Conservation (phyloP, 2,113 vertebrate species). For the Podarcis raffonei region DNA sequence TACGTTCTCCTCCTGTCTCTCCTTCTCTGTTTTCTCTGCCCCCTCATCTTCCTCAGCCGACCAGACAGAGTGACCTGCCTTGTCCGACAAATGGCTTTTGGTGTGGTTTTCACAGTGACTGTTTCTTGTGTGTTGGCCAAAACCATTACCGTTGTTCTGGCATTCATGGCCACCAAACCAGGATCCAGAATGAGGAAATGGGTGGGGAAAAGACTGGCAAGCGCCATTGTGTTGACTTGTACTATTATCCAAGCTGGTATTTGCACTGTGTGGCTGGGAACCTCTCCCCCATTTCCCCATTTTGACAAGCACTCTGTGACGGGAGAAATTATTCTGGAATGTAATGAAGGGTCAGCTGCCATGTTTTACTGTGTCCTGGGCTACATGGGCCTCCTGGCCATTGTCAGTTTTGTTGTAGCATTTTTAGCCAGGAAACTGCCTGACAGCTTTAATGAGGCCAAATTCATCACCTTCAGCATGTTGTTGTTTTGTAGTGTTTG, state of each 20-base stretch:
- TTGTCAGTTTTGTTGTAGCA: too few species aligned
- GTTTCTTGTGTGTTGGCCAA: slow-evolving; percentile 47
- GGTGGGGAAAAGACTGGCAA: slow-evolving; percentile 6
- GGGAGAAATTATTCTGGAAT: slow-evolving; percentile 35
- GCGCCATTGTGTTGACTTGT: slow-evolving; percentile 6
- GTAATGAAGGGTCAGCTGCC: slow-evolving; percentile 26
- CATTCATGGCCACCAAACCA: slow-evolving; percentile 37
- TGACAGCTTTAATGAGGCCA: too few species aligned
- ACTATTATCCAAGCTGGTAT: slow-evolving; percentile 11
- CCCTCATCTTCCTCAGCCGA: slow-evolving; percentile 22
- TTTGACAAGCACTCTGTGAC: not conserved
- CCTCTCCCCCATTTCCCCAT: slow-evolving; percentile 6
- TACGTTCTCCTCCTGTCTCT: slow-evolving; percentile 28
- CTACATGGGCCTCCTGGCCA: not conserved
- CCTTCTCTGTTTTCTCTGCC: slow-evolving; percentile 31
- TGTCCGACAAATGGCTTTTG: slow-evolving; percentile 33
- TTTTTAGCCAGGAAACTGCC: too few species aligned
- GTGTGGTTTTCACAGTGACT: slow-evolving; percentile 23
- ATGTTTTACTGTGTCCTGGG: slow-evolving; percentile 35
- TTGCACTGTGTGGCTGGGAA: slow-evolving; percentile 10
- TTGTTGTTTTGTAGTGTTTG: too few species aligned
- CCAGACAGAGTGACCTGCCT: slow-evolving; percentile 24
- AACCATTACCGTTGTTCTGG: slow-evolving; percentile 38
- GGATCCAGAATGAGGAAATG: slow-evolving; percentile 17
- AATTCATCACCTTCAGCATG: too few species aligned